Evolutionary conservation across 2,797 vertebrate genomes (phyloP).

Genomic region (Peromyscus attwateri): DNA sequence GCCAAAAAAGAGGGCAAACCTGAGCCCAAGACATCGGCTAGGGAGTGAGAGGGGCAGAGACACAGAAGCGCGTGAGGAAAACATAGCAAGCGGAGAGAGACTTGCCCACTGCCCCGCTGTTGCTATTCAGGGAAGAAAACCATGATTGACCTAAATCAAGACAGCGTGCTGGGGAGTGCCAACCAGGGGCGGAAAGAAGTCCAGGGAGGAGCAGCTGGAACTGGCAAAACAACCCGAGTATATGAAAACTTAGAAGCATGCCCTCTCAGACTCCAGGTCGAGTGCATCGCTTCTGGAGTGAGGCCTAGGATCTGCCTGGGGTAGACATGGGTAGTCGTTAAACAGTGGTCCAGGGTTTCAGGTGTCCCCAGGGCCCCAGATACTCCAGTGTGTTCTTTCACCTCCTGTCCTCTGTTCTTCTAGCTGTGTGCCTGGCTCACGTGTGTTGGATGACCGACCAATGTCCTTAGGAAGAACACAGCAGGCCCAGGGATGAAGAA

Average conservation of each 20-base stretch:
- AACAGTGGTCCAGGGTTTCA: not conserved
- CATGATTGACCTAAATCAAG: not conserved
- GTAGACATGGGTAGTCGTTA: not conserved
- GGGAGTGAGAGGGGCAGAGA: not conserved
- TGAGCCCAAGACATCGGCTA: not conserved
- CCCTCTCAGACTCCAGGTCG: not conserved
- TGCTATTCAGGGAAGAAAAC: not conserved
- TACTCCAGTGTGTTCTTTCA: not conserved
- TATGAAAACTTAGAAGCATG: not conserved
- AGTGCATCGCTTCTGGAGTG: not conserved
- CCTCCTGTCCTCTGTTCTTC: not conserved
- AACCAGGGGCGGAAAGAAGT: not conserved
- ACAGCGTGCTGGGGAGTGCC: not conserved
- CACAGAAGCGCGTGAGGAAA: too few species aligned
- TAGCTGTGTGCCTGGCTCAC: not conserved
- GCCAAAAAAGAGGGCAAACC: conserved; percentile 76
- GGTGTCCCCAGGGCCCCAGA: not conserved
- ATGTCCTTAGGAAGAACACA: conserved; percentile 2
- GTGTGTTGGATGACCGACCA: conserved; percentile 7
- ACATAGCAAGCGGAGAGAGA: conserved; percentile 50
- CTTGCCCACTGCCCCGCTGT: conserved; percentile 8
- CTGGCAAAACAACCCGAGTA: not conserved
- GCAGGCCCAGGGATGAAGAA: not conserved
- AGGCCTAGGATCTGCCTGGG: not conserved
- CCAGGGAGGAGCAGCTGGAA: not conserved